Conservation (phyloP, 2,113 vertebrate species). For the Gambusia holbrooki region DNA sequence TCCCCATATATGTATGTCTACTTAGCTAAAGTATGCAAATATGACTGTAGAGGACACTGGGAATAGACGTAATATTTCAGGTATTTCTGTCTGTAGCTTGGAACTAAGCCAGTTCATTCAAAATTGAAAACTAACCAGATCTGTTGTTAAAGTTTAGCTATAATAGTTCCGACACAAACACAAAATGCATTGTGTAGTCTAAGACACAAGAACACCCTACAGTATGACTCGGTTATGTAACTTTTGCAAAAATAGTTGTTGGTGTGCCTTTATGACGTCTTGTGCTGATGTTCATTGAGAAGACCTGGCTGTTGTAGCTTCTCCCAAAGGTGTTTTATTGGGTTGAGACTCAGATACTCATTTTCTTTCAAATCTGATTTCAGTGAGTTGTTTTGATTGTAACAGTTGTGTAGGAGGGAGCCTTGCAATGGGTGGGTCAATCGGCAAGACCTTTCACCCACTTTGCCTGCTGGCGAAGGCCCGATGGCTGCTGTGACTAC, state of each 20-base stretch:
- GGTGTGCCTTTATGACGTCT: not conserved
- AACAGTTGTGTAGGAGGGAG: too few species aligned
- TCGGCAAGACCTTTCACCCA: too few species aligned
- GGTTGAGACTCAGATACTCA: too few species aligned
- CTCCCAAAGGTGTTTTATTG: too few species aligned
- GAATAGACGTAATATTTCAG: not conserved
- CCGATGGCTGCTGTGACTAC: too few species aligned
- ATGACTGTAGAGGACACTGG: not conserved
- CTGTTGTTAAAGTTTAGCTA: not conserved
- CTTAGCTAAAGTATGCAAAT: not conserved
- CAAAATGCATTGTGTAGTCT: not conserved
- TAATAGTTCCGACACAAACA: not conserved
- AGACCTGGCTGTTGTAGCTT: not conserved
- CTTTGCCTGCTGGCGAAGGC: too few species aligned
- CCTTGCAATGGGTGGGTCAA: too few species aligned
- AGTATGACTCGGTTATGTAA: not conserved
- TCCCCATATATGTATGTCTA: not conserved
- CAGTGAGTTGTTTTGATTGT: too few species aligned
- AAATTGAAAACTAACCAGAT: too few species aligned
- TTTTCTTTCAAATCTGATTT: not conserved
- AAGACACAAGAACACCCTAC: not conserved
- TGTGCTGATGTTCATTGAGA: not conserved
- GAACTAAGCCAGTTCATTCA: too few species aligned
- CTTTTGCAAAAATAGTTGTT: not conserved
- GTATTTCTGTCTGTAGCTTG: too few species aligned